Evolutionary conservation across 2,888 invertebrate genomes (phyloP).

Genomic region (Lapara coniferarum): DNA sequence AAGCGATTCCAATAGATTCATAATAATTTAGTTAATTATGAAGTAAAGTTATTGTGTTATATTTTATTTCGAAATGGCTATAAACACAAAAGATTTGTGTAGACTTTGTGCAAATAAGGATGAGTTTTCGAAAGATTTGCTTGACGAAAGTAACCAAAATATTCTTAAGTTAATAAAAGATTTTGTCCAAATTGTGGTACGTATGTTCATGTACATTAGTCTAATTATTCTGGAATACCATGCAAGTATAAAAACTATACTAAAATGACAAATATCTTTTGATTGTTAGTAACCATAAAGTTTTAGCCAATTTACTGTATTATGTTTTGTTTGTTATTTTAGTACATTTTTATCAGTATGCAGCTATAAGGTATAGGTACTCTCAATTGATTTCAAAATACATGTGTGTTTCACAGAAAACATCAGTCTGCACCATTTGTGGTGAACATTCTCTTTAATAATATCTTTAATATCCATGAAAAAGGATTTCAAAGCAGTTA

Average conservation of each 20-base stretch:
- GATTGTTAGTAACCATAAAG: no score
- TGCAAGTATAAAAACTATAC: background rate
- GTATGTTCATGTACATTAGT: conserved; percentile 37
- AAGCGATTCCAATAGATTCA: no score
- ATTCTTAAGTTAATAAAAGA: conserved; percentile 69
- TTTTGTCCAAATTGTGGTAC: conserved; percentile 67
- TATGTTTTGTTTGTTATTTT: no score
- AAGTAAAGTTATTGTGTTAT: background rate
- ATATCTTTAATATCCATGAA: no score
- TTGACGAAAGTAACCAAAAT: conserved; percentile 67
- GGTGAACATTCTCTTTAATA: background rate
- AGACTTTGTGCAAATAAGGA: conserved; percentile 74
- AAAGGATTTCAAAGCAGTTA: no score
- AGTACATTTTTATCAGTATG: background rate
- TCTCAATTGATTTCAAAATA: no score
- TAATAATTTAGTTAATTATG: background rate
- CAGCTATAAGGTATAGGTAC: no score
- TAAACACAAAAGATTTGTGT: conserved; percentile 64
- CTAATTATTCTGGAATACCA: background rate
- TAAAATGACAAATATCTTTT: no score
- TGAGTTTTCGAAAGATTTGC: conserved; percentile 69
- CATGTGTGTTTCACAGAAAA: no score
- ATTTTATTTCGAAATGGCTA: conserved; percentile 36
- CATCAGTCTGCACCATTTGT: no score
- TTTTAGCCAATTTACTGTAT: no score